Evolutionary conservation across 2,888 invertebrate genomes (phyloP), one percentile per base, ranked within the genome.

Genomic region (Tanypteryx hageni): DNA sequence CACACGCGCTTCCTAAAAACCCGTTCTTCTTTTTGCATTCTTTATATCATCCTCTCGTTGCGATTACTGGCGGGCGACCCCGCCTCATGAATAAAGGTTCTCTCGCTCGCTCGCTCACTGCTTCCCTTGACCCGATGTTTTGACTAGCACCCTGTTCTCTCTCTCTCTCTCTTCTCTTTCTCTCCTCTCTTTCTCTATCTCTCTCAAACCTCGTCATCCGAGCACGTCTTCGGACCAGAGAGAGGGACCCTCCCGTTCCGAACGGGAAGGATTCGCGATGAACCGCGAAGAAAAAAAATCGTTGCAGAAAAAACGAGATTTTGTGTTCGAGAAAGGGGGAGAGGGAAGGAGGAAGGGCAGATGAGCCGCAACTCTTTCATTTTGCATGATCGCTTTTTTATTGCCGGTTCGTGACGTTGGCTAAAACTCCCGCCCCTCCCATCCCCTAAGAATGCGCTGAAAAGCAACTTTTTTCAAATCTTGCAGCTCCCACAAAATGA

Each of bases 41-140:
- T 76, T 68, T 68, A 68, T 68, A 18, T 68, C 68, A 9, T n/a
- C 14, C 76, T 76, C 76, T 76, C 27, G 18, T 18, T 4, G 68
- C 68, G 68, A 18, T 68, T n/a, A 68, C 5, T 1, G 68, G 68
- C 18, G 18, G 68, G 68, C 68, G 68, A 68, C 18, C n/a, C 44
- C 44, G 44, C 68, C 68, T 76, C 76, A 27, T 76, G 76, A 76
- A 76, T 76, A 76, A 76, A 27, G 76, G 76, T 27, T 76, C 76
- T 27, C 44, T 76, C n/a, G n/a, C n/a, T n/a, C n/a, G n/a, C 76
- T 76, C 76, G 22, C 76, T 68, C 22, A 68, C 44, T 1, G 44
- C 44, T 44, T 5, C 68, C 68, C 68, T 76, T 27, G 76, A 76
- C 76, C 76, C 27, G 76, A 13, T 76, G 76, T 76, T 76, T 76